phyloP scores from a whole-genome alignment of 2,888 invertebrate genomes.

The Sycophila texana region DNA sequence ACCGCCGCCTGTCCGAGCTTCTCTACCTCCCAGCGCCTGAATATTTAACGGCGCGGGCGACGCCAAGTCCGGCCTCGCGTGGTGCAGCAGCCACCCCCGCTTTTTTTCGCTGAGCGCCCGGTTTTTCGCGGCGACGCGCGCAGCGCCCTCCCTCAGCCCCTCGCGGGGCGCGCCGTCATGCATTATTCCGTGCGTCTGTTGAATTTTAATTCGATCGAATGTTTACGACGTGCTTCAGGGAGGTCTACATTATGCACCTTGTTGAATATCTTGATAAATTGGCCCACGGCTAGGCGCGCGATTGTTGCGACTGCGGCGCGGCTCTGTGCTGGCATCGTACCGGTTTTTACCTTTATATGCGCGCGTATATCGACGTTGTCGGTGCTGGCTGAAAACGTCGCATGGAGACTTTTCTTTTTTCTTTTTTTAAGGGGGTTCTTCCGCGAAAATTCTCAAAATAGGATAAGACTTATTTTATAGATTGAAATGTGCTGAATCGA shows the following conservation, averaged over 20 bases:
- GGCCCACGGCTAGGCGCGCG: neutral
- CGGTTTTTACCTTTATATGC: too few species aligned
- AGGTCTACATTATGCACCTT: constrained; percentile 10
- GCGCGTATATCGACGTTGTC: too few species aligned
- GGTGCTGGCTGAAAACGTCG: too few species aligned
- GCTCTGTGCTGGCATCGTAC: too few species aligned
- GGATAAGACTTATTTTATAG: too few species aligned
- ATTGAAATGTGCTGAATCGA: too few species aligned
- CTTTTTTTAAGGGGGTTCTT: too few species aligned
- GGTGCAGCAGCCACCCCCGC: neutral
- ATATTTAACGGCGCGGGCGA: too few species aligned
- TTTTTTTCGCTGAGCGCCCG: constrained; percentile 43
- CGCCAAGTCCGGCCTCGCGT: too few species aligned
- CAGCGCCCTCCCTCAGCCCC: neutral
- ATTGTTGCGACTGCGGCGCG: neutral
- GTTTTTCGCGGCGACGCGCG: constrained; percentile 1
- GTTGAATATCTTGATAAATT: neutral
- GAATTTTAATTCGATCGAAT: constrained; percentile 48
- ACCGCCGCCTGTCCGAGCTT: neutral
- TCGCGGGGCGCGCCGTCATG: neutral
- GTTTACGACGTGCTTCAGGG: constrained; percentile 20
- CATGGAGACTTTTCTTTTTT: neutral
- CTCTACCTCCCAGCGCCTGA: neutral
- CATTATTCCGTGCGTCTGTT: constrained; percentile 45
- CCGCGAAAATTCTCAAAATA: too few species aligned